Conservation (phyloP, 2,797 vertebrate species). For the Lithobates sylvaticus region DNA sequence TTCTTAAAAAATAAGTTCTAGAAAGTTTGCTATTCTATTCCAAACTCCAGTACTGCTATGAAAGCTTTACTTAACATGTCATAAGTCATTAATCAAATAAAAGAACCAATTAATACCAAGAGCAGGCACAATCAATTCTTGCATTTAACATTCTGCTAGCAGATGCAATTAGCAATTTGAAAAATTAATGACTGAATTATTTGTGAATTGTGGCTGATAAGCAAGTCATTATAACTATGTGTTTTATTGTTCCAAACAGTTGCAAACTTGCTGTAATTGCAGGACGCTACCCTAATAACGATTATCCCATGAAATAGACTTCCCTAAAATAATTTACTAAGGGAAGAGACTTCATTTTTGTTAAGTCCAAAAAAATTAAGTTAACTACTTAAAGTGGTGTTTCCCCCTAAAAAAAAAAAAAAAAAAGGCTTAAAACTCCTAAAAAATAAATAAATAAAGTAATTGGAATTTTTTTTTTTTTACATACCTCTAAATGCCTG, state of each 20-base stretch:
- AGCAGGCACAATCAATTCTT: background rate
- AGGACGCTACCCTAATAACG: background rate
- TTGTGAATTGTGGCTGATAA: slow-evolving; percentile 9
- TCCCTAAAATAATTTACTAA: no score
- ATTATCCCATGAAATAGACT: no score
- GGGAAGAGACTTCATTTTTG: no score
- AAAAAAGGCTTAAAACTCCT: no score
- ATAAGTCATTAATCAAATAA: slow-evolving; percentile 12
- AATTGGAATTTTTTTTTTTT: no score
- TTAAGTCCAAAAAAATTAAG: no score
- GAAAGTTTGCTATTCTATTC: background rate
- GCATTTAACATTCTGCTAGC: background rate
- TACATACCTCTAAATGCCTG: no score
- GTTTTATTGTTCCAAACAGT: background rate
- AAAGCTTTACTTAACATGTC: background rate
- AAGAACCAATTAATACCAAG: background rate
- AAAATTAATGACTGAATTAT: no score
- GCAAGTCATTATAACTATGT: background rate
- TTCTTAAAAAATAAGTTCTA: background rate
- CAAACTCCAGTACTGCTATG: background rate
- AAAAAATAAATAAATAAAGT: no score
- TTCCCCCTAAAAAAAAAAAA: no score
- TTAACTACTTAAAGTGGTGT: no score
- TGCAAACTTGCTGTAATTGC: background rate
- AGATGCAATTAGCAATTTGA: slow-evolving; percentile 15